Evolutionary conservation across 2,113 vertebrate genomes (phyloP).

Genomic region (Chamaetylas fuelleborni): DNA sequence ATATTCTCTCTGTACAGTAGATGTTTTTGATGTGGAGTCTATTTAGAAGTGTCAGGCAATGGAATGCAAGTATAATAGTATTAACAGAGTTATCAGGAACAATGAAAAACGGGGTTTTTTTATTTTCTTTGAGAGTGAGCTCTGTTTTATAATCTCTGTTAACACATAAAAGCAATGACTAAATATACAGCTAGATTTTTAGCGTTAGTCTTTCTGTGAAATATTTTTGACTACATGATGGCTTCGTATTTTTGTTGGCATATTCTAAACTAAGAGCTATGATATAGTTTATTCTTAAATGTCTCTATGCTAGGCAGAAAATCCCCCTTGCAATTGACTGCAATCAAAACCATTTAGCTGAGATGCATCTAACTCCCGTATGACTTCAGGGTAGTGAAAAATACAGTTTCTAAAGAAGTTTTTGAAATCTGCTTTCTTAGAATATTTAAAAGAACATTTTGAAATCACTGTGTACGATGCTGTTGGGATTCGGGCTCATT

Average conservation of each 20-base stretch:
- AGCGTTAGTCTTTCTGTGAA: neutral
- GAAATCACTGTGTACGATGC: neutral
- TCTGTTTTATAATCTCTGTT: slow-evolving; percentile 7
- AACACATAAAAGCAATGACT: neutral
- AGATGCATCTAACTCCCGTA: neutral
- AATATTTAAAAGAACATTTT: neutral
- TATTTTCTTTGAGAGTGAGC: neutral
- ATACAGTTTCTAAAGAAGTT: slow-evolving; percentile 2
- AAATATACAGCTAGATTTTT: slow-evolving; percentile 9
- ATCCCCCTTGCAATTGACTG: neutral
- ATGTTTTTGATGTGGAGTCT: slow-evolving; percentile 2
- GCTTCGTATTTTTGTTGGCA: neutral
- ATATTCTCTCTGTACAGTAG: neutral
- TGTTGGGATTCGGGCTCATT: neutral
- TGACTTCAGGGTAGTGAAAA: neutral
- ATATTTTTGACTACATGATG: slow-evolving; percentile 7
- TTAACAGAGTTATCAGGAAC: slow-evolving; percentile 3
- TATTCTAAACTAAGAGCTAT: neutral
- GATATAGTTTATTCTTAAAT: neutral
- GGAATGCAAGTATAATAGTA: neutral
- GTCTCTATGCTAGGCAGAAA: neutral
- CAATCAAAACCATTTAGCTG: neutral
- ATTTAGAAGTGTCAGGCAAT: slow-evolving; percentile 8
- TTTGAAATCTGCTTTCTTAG: neutral
- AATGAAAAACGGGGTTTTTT: neutral